Conservation (phyloP, 2,113 vertebrate genomes). For the Clarias gariepinus region DNA sequence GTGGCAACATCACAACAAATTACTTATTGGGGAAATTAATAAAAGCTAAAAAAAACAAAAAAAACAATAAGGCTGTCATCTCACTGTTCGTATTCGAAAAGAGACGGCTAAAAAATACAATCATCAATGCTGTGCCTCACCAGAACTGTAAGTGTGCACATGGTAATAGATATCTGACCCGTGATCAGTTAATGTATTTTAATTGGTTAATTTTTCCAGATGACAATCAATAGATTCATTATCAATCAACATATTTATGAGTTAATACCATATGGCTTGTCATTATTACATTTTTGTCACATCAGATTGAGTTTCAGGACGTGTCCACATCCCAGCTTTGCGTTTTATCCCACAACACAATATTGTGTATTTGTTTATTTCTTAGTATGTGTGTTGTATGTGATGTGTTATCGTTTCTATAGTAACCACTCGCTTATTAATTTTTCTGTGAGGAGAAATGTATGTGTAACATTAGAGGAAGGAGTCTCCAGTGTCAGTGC, state of each 20-base stretch:
- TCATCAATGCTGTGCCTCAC: no score
- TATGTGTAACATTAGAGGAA: background rate
- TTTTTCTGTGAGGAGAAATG: background rate
- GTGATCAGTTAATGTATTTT: no score
- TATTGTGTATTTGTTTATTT: background rate
- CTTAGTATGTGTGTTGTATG: background rate
- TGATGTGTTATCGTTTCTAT: background rate
- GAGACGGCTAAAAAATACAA: no score
- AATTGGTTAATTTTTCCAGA: no score
- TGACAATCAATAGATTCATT: no score
- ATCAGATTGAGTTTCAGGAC: background rate
- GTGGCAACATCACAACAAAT: no score
- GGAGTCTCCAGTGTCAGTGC: background rate
- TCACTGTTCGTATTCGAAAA: no score
- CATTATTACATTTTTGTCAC: background rate
- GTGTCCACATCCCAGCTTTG: background rate
- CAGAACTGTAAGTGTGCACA: no score
- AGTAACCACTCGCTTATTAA: background rate
- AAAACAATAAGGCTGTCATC: no score
- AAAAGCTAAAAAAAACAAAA: no score
- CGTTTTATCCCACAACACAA: background rate
- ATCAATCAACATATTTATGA: background rate
- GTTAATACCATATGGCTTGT: background rate
- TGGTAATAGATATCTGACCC: no score
- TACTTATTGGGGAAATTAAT: no score